A percentile compares a stretch with the other conserved stretches of the same genome.
These are phyloP conservation scores for Cryptus armator DNA, from an alignment of 2,888 invertebrate species.

Conservation along the genomic window DNA sequence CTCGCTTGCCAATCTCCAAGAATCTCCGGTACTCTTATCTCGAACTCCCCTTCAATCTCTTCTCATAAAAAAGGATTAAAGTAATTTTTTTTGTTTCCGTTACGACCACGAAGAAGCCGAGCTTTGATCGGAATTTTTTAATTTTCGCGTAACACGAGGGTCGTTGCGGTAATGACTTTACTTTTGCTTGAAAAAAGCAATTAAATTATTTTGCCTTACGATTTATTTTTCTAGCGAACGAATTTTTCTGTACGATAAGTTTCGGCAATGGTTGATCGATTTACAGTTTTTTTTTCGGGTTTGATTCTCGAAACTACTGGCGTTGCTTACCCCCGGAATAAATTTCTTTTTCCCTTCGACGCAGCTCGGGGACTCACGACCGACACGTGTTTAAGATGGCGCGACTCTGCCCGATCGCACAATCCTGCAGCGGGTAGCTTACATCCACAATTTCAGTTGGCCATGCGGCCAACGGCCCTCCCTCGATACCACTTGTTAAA, in stretches of 20 bases:
- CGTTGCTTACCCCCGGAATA: constrained; percentile 18
- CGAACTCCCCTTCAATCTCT: constrained; percentile 4
- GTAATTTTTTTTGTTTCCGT: not conserved
- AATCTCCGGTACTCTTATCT: constrained; percentile 31
- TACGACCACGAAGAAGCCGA: too few relatives aligned
- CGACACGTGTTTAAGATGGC: constrained; percentile 72
- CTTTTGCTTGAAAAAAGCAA: too few relatives aligned
- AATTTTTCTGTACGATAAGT: too few relatives aligned
- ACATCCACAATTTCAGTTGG: constrained; percentile 52
- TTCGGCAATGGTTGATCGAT: too few relatives aligned
- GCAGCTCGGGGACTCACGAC: constrained; percentile 25
- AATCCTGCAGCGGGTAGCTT: constrained; percentile 37
- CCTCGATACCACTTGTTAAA: constrained; percentile 74
- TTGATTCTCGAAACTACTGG: constrained; percentile 24
- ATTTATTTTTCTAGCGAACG: too few relatives aligned
- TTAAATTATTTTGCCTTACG: too few relatives aligned
- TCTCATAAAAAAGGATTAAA: constrained; percentile 13
- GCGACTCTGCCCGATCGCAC: constrained; percentile 24
- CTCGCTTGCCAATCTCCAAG: constrained; percentile 36
- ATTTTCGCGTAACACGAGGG: too few relatives aligned
- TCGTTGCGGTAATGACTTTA: too few relatives aligned
- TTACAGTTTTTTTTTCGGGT: too few relatives aligned
- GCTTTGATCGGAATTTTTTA: too few relatives aligned
- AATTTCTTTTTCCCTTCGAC: constrained; percentile 27
- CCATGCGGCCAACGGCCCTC: constrained; percentile 40